Base-by-base conservation (phyloP, 2,888 invertebrate genomes). In the Acanthosoma haemorrhoidale region DNA sequence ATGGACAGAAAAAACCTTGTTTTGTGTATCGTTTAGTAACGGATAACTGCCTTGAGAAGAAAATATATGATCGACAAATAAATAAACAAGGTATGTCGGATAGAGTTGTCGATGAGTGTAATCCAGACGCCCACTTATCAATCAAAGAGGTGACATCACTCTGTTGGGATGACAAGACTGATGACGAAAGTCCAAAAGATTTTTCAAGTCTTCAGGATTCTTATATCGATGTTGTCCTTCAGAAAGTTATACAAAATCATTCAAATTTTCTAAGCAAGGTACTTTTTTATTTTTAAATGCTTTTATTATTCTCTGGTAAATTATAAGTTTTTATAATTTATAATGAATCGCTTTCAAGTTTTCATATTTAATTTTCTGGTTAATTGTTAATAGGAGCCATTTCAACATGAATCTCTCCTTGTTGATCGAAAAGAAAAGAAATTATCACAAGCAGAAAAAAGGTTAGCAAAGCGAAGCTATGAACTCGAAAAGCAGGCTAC, bases 71-170 rank as follows among this genome's bases (percentile, higher is more conserved):
- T 78, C 83, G 99, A 31, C 99, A 99, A 83, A 94, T 99, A 73
- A 96, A 94, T 79, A 98, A 98, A 78, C 96, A 97, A 81, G 97
- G 97, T 71, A 96, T 98, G 92, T 92, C 97, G 0, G 96, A 98
- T 81, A 86, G 98, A 15, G 96, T 99, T 4, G 96, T 99, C 0
- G 98, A 99, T 81, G 98, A 99, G 79, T 91, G 96, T 78, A 96
- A 97, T 80, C 96, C 97, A 0, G 96, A 98, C 78, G 95, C 96
- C 1, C 93, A 93, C 79, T 83, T 94, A 32, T 92, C 92, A 2
- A 87, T 93, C 81, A 93, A 92, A 80, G 94, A 94, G 77, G 79
- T 81, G 34, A 92, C 92, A 13, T 93, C 92, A 73, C 82, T 97
- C 25, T 91, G 96, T 77, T 92, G 92, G 81, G 92, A 94, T 77